Percentiles rank a stretch among this genome's conserved stretches.
Conservation (phyloP, 53 echinoderm and acorn worm genomes). For the Echinometra lucunter region DNA sequence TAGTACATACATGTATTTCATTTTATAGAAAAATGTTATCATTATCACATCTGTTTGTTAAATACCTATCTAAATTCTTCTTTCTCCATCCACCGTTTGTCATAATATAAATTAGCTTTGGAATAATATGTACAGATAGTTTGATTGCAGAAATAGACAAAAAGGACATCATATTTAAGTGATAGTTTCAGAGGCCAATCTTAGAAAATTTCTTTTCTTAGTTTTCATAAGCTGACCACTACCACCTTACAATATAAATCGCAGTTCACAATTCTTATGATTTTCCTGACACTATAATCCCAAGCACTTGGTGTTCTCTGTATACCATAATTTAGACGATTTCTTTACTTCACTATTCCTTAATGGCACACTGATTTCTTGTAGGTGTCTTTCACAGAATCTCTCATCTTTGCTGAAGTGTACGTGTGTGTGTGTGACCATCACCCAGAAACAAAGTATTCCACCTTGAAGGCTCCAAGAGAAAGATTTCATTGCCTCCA, state of each 20-base stretch:
- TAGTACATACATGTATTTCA: conserved; percentile 25
- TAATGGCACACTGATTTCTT: background rate
- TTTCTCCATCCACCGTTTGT: conserved; percentile 30
- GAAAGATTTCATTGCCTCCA: background rate
- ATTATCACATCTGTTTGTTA: conserved; percentile 20
- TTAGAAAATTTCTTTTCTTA: background rate
- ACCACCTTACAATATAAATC: conserved; percentile 4
- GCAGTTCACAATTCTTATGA: conserved; percentile 21
- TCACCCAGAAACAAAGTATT: background rate
- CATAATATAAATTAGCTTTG: conserved; percentile 48
- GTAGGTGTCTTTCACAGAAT: background rate
- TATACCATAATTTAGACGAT: background rate
- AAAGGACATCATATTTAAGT: background rate
- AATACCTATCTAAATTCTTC: conserved; percentile 39
- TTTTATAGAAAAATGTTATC: background rate
- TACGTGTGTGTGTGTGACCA: background rate
- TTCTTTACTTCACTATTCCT: background rate
- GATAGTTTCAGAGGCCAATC: background rate
- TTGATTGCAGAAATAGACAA: conserved; percentile 48
- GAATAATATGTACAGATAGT: conserved; percentile 44
- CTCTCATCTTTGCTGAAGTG: background rate
- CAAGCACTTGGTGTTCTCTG: background rate
- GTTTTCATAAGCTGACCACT: background rate
- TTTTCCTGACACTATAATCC: background rate
- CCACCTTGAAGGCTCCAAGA: background rate